Evolutionary conservation across 2,888 invertebrate species (phyloP).

Genomic region (Phengaris alcon): DNA sequence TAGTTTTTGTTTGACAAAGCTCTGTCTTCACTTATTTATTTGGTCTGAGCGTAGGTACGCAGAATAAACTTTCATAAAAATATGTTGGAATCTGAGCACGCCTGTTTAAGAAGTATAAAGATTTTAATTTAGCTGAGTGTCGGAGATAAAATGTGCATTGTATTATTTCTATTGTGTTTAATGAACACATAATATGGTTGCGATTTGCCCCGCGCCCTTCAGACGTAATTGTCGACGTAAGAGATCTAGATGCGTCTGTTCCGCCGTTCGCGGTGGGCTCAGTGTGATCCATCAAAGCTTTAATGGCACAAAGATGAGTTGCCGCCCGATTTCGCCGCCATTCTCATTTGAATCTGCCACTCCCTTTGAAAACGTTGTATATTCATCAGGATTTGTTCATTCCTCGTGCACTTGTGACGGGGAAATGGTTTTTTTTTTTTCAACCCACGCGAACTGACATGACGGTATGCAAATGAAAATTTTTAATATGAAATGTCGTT

Average conservation of each 20-base stretch:
- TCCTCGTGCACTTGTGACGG: slow-evolving; percentile 29
- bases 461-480: slow-evolving; percentile 29
- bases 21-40: no score
- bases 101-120: slow-evolving; percentile 32
- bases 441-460: slow-evolving; percentile 27
- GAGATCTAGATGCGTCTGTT: slow-evolving; percentile 28
- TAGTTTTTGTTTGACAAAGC: no score
- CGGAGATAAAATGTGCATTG: slow-evolving; percentile 37
- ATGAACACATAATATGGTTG: slow-evolving; percentile 39
- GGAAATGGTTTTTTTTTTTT: slow-evolving; percentile 29
- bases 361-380: slow-evolving; percentile 30
- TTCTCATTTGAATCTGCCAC: slow-evolving; percentile 29
- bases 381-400: slow-evolving; percentile 32
- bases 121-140: slow-evolving; percentile 41
- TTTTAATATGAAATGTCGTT: slow-evolving; percentile 29
- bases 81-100: slow-evolving; percentile 20
- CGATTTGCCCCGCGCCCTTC: slow-evolving; percentile 33
- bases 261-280: slow-evolving; percentile 26
- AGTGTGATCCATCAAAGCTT: slow-evolving; percentile 34
- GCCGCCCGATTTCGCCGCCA: slow-evolving; percentile 27
- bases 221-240: slow-evolving; percentile 29
- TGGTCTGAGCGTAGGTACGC: neutral
- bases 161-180: slow-evolving; percentile 39
- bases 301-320: slow-evolving; percentile 32
- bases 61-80: slow-evolving; percentile 23